phyloP scores from a whole-genome alignment of 2,888 invertebrate species.

The Liopterus haemorrhoidalis region DNA sequence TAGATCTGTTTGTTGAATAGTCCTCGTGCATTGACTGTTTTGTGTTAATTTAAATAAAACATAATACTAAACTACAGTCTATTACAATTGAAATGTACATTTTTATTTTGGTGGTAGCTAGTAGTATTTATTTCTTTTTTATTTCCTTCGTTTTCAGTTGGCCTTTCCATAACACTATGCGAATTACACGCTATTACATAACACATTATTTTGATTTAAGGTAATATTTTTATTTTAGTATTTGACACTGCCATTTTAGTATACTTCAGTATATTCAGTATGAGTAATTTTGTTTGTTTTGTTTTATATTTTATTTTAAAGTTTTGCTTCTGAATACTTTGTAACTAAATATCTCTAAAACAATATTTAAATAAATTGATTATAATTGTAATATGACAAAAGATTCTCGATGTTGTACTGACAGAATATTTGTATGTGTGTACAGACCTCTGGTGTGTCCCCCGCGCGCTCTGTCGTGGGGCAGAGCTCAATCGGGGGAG shows the following conservation, averaged over 20 bases:
- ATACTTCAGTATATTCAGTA: conserved; percentile 41
- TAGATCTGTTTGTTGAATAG: no score
- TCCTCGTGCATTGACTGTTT: no score
- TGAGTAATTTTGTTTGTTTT: conserved; percentile 36
- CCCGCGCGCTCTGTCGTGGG: conserved; percentile 54
- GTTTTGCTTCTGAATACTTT: conserved; percentile 25
- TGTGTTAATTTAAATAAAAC: no score
- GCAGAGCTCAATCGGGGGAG: conserved; percentile 55
- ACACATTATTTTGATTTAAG: conserved; percentile 20
- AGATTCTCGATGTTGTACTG: conserved; percentile 15
- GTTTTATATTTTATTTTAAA: conserved; percentile 30
- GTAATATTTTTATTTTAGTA: conserved; percentile 29
- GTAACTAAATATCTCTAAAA: background rate
- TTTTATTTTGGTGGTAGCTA: no score
- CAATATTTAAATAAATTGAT: conserved; percentile 5
- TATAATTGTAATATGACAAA: conserved; percentile 11
- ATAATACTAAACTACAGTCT: no score
- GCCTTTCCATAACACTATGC: conserved; percentile 36
- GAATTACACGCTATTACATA: conserved; percentile 23
- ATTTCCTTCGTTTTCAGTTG: conserved; percentile 43
- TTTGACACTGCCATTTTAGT: conserved; percentile 26
- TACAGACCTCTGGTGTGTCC: conserved; percentile 56
- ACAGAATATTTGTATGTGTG: conserved; percentile 3
- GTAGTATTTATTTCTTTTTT: conserved; percentile 32
- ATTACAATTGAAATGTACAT: no score